A percentile compares a stretch with the other conserved stretches of the same genome.
Evolutionary conservation across 2,113 vertebrate species (phyloP).

Genomic region (Terrapene triunguis): DNA sequence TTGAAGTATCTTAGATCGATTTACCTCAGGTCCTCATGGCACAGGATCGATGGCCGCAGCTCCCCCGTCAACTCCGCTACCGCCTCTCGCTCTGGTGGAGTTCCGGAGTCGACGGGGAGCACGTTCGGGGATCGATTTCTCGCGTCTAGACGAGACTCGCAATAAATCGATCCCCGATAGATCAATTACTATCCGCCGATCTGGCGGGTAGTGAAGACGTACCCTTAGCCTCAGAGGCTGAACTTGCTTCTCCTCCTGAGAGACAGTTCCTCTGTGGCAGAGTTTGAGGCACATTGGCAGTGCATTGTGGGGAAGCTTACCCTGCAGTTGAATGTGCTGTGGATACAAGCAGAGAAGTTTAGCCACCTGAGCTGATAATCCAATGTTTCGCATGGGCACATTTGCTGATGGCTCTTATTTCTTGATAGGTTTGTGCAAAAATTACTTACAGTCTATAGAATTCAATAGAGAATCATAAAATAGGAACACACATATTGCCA

Average conservation of each 20-base stretch:
- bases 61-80: no score
- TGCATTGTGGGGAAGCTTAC: neutral
- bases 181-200: no score
- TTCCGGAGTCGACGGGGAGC: no score
- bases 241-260: neutral
- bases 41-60: no score
- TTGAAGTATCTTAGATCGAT: no score
- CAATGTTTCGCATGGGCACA: neutral
- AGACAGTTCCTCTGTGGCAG: neutral
- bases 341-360: neutral
- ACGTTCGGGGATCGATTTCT: no score
- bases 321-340: fast-evolving
- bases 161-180: no score
- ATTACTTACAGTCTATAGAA: neutral
- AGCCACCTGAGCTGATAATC: neutral
- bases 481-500: neutral
- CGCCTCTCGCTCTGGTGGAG: no score
- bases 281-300: neutral
- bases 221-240: neutral
- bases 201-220: no score
- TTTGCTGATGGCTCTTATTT: neutral
- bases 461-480: neutral
- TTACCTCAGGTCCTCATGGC: no score
- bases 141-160: no score
- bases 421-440: neutral